Evolutionary conservation across 2,113 vertebrate genomes (phyloP), one percentile per base, ranked within the genome.

Genomic region (Cnemophilus loriae): DNA sequence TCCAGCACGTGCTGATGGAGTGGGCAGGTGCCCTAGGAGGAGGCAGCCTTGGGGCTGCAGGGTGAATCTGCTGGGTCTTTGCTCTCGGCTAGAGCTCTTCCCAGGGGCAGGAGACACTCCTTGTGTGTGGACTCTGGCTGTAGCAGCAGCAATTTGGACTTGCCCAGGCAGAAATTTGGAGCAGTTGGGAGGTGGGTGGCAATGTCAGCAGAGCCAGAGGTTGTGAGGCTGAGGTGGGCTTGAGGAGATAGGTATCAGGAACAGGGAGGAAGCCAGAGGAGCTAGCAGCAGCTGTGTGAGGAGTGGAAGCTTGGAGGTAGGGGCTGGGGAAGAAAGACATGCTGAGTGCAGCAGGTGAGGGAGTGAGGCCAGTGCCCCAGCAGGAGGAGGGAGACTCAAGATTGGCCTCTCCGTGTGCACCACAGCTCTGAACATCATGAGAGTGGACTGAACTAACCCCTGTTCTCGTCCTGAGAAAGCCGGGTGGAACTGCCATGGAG

Each of bases 341-440:
- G 28, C 13, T 30, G 22, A 13, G 0, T 37, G n/a, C 0, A 10
- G 47, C 39, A 44, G 26, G 16, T 10, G 65, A 71, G 19, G 9
- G 47, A 52, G 11, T 6, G 55, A 60, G 16, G n/a, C 68, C 2
- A 3, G 6, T 42, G 26, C 12, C 9, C 9, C 13, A 26, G 17
- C 21, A 53, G 52, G 24, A 53, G 19, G 0, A 4, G 7, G 23
- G 30, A 42, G 30, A 7, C 23, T 52, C 0, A 0, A 28, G 33
- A 5, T 39, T 17, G 21, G 7, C 18, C 16, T 41, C 9, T 77
- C 1, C 33, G 16, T 35, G 27, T 67, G 17, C 28, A 4, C 9
- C 37, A 7, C 16, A 46, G 55, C 15, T 56, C 4, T 26, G 17
- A 33, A 41, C 0, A 2, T 4, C 15, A 2, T 10, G 13, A 39